phyloP scores from a whole-genome alignment of 2,113 vertebrate species.

The Cinclus mexicanus region DNA sequence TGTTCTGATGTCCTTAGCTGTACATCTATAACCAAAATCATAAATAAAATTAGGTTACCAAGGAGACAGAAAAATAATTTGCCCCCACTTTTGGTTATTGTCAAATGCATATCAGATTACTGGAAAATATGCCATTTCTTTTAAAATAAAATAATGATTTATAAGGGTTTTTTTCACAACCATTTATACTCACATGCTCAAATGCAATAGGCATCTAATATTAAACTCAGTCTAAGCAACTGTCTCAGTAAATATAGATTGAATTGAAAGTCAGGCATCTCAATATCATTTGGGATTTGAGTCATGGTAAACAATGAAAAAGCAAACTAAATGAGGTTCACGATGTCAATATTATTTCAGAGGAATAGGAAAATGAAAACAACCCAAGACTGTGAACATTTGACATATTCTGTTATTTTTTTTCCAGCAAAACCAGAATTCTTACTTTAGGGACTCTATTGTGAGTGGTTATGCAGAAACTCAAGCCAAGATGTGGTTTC shows the following conservation, averaged over 20 bases:
- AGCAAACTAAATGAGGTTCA: not conserved
- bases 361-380: not conserved
- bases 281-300: not conserved
- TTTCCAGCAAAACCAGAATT: not conserved
- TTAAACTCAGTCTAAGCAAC: not conserved
- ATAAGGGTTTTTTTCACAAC: not conserved
- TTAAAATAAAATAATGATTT: not conserved
- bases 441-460: not conserved
- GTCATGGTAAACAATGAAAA: not conserved
- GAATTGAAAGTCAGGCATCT: not conserved
- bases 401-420: not conserved
- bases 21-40: not conserved
- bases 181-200: not conserved
- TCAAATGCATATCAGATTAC: not conserved
- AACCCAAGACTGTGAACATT: not conserved
- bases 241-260: not conserved
- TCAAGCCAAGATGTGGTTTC: not conserved
- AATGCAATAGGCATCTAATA: not conserved
- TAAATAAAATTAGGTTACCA: not conserved
- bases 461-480: not conserved
- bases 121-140: not conserved
- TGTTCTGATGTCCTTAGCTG: not conserved
- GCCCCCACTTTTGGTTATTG: not conserved
- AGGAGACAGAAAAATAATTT: not conserved
- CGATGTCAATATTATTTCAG: not conserved